These are phyloP conservation scores for Psilopsiagon aymara DNA, from an alignment of 2,113 vertebrate species.

Conservation along the genomic window DNA sequence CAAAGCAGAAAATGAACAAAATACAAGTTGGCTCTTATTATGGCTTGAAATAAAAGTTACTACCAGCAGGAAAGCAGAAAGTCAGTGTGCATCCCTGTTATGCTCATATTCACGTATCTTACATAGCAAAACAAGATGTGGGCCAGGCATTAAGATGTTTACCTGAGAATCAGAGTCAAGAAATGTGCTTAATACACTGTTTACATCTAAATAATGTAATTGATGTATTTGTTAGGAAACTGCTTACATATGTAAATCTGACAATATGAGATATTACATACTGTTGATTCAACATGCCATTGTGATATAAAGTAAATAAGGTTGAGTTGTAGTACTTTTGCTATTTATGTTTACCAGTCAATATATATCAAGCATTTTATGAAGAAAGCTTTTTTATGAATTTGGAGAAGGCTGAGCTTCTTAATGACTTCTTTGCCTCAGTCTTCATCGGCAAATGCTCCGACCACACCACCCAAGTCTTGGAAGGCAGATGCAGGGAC, in stretches of 20 bases:
- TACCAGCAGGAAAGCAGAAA: background rate
- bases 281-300: background rate
- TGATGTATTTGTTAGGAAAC: background rate
- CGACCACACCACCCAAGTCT: too few relatives aligned
- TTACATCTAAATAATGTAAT: background rate
- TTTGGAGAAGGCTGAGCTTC: too few relatives aligned
- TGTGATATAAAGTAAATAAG: background rate
- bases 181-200: background rate
- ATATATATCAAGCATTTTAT: background rate
- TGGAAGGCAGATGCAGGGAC: too few relatives aligned
- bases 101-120: background rate
- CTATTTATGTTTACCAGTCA: background rate
- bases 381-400: background rate
- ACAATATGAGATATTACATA: background rate
- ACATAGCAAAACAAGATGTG: background rate
- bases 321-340: background rate
- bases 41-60: background rate
- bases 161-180: background rate
- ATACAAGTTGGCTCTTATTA: background rate
- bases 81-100: background rate
- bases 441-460: too few relatives aligned
- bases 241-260: background rate
- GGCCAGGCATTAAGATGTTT: background rate
- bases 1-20: background rate
- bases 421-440: too few relatives aligned